Conservation (phyloP, 2,113 vertebrate species). For the Copsychus sechellarum region DNA sequence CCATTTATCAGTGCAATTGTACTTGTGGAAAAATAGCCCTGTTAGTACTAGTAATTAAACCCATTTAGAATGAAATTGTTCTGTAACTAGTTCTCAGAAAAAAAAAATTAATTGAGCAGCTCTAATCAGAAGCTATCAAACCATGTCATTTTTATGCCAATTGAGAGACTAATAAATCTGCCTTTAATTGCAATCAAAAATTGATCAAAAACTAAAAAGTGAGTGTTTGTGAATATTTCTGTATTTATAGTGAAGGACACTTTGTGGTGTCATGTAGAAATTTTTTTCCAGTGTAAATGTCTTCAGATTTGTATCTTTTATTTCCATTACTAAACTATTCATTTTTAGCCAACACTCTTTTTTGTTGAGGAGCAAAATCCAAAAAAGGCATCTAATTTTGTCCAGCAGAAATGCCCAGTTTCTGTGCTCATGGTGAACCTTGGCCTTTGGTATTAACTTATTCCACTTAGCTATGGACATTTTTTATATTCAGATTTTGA, state of each 20-base stretch:
- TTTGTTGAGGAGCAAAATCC: background rate
- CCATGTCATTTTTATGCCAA: background rate
- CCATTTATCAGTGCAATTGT: background rate
- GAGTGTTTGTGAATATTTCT: background rate
- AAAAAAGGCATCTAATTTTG: background rate
- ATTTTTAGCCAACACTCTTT: background rate
- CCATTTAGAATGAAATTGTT: background rate
- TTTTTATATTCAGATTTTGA: background rate
- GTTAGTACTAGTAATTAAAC: background rate
- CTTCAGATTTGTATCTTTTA: background rate
- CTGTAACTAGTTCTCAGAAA: background rate
- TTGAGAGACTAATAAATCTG: background rate
- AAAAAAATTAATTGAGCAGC: background rate
- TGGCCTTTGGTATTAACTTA: background rate
- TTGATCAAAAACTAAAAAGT: background rate
- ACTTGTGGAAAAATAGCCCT: background rate
- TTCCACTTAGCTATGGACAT: background rate
- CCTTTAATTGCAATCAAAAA: background rate
- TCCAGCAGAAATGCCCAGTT: background rate
- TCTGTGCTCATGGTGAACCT: background rate
- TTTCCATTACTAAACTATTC: background rate
- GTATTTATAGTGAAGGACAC: background rate
- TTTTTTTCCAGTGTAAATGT: background rate
- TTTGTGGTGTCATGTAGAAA: background rate
- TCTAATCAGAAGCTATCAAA: background rate